Base-by-base conservation (phyloP, 2,113 vertebrate genomes). In the Engraulis encrasicolus region DNA sequence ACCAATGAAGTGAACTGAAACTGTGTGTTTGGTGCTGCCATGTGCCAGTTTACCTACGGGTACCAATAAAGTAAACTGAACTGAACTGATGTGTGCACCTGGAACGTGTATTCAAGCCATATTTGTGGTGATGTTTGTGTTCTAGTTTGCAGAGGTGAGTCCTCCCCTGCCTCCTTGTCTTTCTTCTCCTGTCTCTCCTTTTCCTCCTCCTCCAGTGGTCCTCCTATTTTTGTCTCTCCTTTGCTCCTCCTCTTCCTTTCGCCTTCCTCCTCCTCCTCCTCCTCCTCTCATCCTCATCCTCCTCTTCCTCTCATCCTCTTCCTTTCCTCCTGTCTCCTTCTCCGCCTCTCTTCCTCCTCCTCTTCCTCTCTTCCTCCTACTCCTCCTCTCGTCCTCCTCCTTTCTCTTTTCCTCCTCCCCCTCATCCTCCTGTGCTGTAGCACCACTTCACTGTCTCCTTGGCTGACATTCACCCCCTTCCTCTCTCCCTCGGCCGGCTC, bases 371-470 rank as follows among this genome's bases (percentile, higher is more conserved):
- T 18, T 1, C 4, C 50, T 40, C 17, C 40, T 84, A 50, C 80
- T 66, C 23, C 37, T 20, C 40, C 45, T 74, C n/a, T 36, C 77
- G 84, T 79, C 50, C 15, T 40, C 48, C 74, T 85, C 77, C 79
- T 84, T 48, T 79, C 78, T n/a, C 71, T 50, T 85, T 82, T 37
- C 19, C 52, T 74, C 12, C 18, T 40, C 40, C 50, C 74, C 50
- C 38, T 48, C 20, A n/a, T 37, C 52, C 27, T 71, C 38, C 31
- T 40, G 78, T 66, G 58, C 27, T 17, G 49, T 19, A 40, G 50
- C 31, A 34, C 58, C 36, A 66, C 54, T 77, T 52, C 19, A n/a
- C 49, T 79, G 19, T 38, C 49, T 81, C 36, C 61, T 45, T 58
- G 38, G 48, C 50, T 82, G 23, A 66, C 40, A 49, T 54, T 74